Conservation (phyloP, 2,797 vertebrate genomes). For the Rhinichthys osculus region DNA sequence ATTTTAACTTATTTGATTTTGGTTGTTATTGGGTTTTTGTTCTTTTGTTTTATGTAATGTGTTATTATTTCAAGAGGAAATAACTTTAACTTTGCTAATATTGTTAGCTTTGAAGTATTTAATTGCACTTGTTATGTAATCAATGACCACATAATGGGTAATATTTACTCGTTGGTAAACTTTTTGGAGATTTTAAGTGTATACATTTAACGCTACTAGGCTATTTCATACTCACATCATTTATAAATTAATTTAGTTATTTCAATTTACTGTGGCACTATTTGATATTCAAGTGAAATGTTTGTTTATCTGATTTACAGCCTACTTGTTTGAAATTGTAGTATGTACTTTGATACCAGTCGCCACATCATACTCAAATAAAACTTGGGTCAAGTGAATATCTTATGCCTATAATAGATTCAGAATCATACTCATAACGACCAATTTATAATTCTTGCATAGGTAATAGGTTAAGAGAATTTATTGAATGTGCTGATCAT, state of each 20-base stretch:
- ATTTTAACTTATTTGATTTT: constrained; percentile 43
- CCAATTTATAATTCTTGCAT: neutral
- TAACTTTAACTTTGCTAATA: constrained; percentile 20
- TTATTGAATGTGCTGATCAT: neutral
- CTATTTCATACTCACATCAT: neutral
- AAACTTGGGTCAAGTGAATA: neutral
- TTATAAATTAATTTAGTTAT: neutral
- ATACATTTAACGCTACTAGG: neutral
- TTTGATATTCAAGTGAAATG: neutral
- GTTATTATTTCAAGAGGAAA: constrained; percentile 17
- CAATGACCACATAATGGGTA: constrained; percentile 25
- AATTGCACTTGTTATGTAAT: constrained; percentile 27
- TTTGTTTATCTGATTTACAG: constrained; percentile 7
- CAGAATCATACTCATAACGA: neutral
- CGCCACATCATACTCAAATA: neutral
- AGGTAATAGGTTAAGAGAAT: neutral
- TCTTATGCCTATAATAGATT: neutral
- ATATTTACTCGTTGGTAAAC: constrained; percentile 13
- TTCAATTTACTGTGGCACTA: neutral
- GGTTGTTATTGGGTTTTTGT: neutral
- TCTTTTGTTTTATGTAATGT: constrained; percentile 19
- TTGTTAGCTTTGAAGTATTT: neutral
- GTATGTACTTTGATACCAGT: constrained; percentile 28
- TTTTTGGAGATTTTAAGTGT: neutral
- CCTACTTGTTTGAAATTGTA: neutral